phyloP scores from a whole-genome alignment of 23 tunicate species.

The Clavelina lepadiformis region DNA sequence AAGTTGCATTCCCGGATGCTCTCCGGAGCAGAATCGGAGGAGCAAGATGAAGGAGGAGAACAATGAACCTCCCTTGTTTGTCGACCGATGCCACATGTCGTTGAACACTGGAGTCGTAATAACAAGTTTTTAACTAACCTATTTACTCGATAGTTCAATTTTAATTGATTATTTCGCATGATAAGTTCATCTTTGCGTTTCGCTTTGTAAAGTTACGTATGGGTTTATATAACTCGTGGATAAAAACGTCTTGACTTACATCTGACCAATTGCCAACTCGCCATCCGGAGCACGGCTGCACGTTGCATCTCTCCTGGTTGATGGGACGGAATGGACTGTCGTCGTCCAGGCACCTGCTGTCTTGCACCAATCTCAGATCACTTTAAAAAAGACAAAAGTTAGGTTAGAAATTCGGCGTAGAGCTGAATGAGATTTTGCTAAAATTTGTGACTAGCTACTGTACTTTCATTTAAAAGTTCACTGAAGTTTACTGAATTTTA shows the following conservation, averaged over 20 bases:
- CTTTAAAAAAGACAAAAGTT: not conserved
- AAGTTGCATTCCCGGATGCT: conserved; percentile 11
- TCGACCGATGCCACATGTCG: conserved; percentile 38
- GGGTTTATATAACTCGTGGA: no score
- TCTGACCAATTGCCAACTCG: conserved; percentile 40
- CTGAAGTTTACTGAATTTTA: no score
- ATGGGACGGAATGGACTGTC: conserved; percentile 11
- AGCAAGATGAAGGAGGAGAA: conserved; percentile 2
- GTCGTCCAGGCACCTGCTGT: conserved; percentile 13
- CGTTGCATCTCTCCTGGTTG: conserved; percentile 31
- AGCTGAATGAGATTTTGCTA: no score
- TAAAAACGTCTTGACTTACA: conserved; percentile 32
- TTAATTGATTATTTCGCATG: no score
- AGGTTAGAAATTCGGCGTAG: no score
- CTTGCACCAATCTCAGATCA: conserved; percentile 8
- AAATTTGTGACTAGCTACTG: no score
- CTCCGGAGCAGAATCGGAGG: conserved; percentile 6
- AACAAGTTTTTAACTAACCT: no score
- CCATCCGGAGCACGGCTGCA: conserved; percentile 43
- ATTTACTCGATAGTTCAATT: no score
- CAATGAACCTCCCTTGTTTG: conserved; percentile 28
- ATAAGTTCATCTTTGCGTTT: no score
- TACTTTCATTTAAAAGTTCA: no score
- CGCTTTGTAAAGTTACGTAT: no score
- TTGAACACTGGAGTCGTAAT: conserved; percentile 23